Base-by-base conservation (phyloP, 2,888 invertebrate genomes). In the Elysia crispata region DNA sequence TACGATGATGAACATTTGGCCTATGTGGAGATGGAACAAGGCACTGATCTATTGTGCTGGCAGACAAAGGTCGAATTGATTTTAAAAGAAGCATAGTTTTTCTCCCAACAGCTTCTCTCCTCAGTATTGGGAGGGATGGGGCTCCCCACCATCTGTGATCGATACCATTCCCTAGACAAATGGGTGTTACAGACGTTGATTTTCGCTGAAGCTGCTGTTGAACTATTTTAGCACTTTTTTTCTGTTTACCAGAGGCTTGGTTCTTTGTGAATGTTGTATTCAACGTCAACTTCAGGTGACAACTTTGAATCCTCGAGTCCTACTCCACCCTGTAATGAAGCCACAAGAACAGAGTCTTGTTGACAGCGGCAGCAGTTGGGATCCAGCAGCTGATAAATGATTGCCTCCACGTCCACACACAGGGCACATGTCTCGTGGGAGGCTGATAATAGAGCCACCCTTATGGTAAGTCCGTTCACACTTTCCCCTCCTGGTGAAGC, bases 401-500 rank as follows among this genome's bases (percentile, higher is more conserved):
- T 87, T 88, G 86, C 86, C 87, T 77, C 89, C 89, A 73, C 85
- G 86, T 31, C 89, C 89, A 84, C 89, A 89, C 81, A 86, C 85
- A 50, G 80, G 82, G 83, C 89, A 89, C 60, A 87, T n/a, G n/a
- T n/a, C 86, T 76, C 87, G 84, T 69, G 83, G 84, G 88, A 88
- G 87, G 31, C 85, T 82, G 80, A 41, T 41, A 11, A 41, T 41
- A 60, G 69, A 23, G 30, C 31, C 60, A 77, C 81, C 41, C n/a
- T n/a, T 41, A 41, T 11, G 5, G 41, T 11, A 41, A 11, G 82
- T 41, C 41, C 41, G 11, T 11, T 81, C n/a, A n/a, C n/a, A n/a
- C n/a, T n/a, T n/a, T n/a, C n/a, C n/a, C n/a, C n/a, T n/a, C n/a
- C n/a, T n/a, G n/a, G n/a, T n/a, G n/a, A n/a, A n/a, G n/a, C n/a